A percentile compares a stretch with the other conserved stretches of the same genome.
Conservation (phyloP, 2,888 invertebrate genomes). For the Caenorhabditis sp. region DNA sequence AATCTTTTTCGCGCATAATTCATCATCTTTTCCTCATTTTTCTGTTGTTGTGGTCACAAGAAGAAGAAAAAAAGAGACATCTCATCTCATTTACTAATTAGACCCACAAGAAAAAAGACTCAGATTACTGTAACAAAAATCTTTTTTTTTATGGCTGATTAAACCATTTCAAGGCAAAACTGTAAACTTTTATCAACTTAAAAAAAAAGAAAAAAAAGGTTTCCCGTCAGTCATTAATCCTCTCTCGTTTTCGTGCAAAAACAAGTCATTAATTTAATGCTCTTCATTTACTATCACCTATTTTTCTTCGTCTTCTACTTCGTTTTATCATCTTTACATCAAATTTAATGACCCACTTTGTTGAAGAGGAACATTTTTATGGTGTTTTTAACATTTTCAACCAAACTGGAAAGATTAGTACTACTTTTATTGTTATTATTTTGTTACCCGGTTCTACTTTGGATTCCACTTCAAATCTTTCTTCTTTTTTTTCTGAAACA, state of each 20-base stretch:
- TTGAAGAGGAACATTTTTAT: background rate
- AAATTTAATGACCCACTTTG: background rate
- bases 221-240: too few species aligned
- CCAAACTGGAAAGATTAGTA: background rate
- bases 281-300: background rate
- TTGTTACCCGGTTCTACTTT: too few species aligned
- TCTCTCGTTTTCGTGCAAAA: too few species aligned
- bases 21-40: background rate
- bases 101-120: background rate
- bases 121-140: too few species aligned
- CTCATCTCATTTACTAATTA: background rate
- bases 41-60: background rate
- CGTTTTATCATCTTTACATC: background rate
- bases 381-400: background rate
- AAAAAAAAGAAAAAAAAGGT: too few species aligned
- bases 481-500: too few species aligned
- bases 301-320: background rate
- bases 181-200: too few species aligned
- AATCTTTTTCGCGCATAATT: background rate
- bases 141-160: too few species aligned
- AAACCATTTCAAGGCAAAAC: too few species aligned
- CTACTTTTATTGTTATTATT: background rate
- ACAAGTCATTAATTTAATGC: background rate
- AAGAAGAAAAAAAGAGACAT: background rate
- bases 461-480: too few species aligned